Evolutionary conservation across 2,113 vertebrate species (phyloP).

Genomic region (Saimiri boliviensis): DNA sequence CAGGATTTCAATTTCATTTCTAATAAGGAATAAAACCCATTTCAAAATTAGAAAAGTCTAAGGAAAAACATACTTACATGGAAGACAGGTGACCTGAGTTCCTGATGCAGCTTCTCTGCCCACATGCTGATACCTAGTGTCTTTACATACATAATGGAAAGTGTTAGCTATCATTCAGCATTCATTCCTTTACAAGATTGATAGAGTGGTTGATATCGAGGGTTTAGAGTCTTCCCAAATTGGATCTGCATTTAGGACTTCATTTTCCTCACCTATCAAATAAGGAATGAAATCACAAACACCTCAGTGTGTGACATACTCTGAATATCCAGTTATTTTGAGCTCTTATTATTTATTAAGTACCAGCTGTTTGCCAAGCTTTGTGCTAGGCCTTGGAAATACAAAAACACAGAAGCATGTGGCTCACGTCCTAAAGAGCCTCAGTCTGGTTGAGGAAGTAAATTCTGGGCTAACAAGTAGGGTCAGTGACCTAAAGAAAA

Average conservation of each 20-base stretch:
- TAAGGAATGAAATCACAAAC: background rate
- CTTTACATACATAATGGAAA: background rate
- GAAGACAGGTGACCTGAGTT: background rate
- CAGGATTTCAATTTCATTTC: background rate
- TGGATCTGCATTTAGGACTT: background rate
- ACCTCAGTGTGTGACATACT: background rate
- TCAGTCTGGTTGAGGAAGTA: background rate
- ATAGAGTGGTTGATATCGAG: background rate
- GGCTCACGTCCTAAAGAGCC: background rate
- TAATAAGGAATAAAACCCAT: slow-evolving; percentile 12
- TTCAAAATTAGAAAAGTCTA: background rate
- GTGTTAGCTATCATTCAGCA: background rate
- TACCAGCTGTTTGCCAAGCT: background rate
- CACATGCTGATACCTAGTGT: background rate
- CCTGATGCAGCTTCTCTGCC: background rate
- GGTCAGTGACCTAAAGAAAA: background rate
- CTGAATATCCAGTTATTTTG: background rate
- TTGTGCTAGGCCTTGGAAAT: background rate
- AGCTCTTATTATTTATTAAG: slow-evolving; percentile 36
- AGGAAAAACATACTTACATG: background rate
- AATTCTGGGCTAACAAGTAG: background rate
- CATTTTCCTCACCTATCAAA: slow-evolving; percentile 16
- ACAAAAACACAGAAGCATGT: background rate
- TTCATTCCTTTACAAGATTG: background rate
- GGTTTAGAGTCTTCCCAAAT: background rate